phyloP scores from a whole-genome alignment of 2,113 vertebrate species.

The Fregetta grallaria region DNA sequence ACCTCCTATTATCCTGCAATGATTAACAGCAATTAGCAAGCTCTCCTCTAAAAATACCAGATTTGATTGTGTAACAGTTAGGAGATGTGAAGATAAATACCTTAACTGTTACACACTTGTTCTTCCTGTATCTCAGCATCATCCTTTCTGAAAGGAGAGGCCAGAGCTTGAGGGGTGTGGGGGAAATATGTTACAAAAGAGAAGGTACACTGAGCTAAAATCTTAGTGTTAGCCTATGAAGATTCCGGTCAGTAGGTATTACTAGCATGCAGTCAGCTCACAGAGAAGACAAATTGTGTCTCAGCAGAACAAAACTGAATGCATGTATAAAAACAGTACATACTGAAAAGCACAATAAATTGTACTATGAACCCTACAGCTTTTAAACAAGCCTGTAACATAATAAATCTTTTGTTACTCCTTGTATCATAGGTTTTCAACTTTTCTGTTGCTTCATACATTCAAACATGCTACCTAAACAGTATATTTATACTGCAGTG shows the following conservation, averaged over 20 bases:
- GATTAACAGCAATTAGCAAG: background rate
- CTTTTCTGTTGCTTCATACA: background rate
- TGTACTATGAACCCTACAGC: background rate
- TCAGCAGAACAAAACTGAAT: background rate
- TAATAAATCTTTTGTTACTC: background rate
- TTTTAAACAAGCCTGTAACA: background rate
- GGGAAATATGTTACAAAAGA: background rate
- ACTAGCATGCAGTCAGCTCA: background rate
- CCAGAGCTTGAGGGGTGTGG: background rate
- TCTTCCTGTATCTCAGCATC: background rate
- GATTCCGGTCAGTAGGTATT: background rate
- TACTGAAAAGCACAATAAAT: slow-evolving; percentile 14
- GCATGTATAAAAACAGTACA: background rate
- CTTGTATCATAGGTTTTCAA: background rate
- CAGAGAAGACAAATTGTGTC: background rate
- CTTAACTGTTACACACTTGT: background rate
- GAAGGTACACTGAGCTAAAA: background rate
- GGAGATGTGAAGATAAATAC: background rate
- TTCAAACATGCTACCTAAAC: background rate
- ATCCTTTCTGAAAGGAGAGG: background rate
- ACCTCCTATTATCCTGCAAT: background rate
- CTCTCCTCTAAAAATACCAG: background rate
- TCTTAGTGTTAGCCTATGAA: background rate
- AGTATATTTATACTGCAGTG: background rate
- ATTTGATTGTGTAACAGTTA: background rate